phyloP scores from a whole-genome alignment of 2,888 invertebrate species.

The Hypercompe scribonia region DNA sequence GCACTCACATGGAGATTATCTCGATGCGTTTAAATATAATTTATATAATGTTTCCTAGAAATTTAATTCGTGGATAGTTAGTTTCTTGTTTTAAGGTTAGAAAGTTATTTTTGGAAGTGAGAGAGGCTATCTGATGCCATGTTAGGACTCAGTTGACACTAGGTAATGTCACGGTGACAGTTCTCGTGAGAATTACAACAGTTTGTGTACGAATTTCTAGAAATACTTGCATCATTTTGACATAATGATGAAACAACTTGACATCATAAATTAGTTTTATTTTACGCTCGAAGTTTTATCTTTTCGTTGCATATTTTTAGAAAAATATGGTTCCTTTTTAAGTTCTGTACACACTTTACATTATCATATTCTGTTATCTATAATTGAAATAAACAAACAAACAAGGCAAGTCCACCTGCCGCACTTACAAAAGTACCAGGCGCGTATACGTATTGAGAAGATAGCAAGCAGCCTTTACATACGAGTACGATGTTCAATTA shows the following conservation, averaged over 20 bases:
- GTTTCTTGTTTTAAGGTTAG: conserved; percentile 45
- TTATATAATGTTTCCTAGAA: conserved; percentile 45
- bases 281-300: conserved; percentile 26
- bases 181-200: conserved; percentile 46
- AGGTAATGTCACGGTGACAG: conserved; percentile 44
- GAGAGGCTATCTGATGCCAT: conserved; percentile 43
- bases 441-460: conserved; percentile 79
- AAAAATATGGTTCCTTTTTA: neutral
- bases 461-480: conserved; percentile 77
- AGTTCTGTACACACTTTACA: conserved; percentile 17
- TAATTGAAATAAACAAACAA: conserved; percentile 32
- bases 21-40: conserved; percentile 50
- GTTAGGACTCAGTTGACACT: conserved; percentile 45
- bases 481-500: conserved; percentile 83
- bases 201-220: conserved; percentile 43
- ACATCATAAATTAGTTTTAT: conserved; percentile 38
- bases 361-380: conserved; percentile 27
- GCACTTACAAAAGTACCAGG: conserved; percentile 66
- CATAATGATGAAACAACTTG: conserved; percentile 32
- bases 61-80: conserved; percentile 35
- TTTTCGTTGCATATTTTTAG: conserved; percentile 10
- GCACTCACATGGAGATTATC: conserved; percentile 48
- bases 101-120: conserved; percentile 48
- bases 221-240: conserved; percentile 43
- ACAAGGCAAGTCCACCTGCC: conserved; percentile 73